Base-by-base conservation (phyloP, 2,888 invertebrate species). In the Hedya salicella region DNA sequence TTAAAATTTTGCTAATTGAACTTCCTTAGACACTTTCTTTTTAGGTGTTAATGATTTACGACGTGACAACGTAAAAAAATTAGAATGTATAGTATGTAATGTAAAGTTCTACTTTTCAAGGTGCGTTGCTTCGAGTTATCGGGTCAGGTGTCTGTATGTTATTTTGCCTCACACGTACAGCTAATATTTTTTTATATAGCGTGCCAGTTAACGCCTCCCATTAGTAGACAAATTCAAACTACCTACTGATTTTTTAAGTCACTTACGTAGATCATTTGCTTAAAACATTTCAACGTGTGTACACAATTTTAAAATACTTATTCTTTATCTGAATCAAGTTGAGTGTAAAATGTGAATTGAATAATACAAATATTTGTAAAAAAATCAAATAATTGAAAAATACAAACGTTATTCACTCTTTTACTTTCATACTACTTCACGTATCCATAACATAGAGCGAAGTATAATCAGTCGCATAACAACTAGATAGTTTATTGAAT, bases 191-290 rank as follows among this genome's bases (percentile, higher is more conserved):
- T 36, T 21, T n/a, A 53, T 25, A 11, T 11, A 30, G 48, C 19
- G 32, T 40, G 53, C 39, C 30, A 60, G 46, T 65, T 65, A 48
- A 53, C 65, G 49, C 46, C 46, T 39, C 65, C 19, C n/a, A 53
- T 53, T 59, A 52, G 44, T 52, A 50, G 42, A 36, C 64, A 52
- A 52, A 59, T 44, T 42, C 36, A 21, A 44, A 59, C 46, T 16
- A 32, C 32, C 52, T 50, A 59, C 59, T 44, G 17, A 30, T 40
- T 53, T 62, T 62, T 53, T 44, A 32, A 16, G n/a, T n/a, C n/a
- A n/a, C 8, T 21, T 2, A 36, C 3, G 17, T 53, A 21, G 25
- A 21, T 13, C 1, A 48, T 48, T 21, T 48, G 2, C 36, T 11
- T 9, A 36, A 19, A 5, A 1, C n/a, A n/a, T 56, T 42, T 3